Conservation (phyloP, 1,140 invertebrate genomes). For the Cydia strobilella region DNA sequence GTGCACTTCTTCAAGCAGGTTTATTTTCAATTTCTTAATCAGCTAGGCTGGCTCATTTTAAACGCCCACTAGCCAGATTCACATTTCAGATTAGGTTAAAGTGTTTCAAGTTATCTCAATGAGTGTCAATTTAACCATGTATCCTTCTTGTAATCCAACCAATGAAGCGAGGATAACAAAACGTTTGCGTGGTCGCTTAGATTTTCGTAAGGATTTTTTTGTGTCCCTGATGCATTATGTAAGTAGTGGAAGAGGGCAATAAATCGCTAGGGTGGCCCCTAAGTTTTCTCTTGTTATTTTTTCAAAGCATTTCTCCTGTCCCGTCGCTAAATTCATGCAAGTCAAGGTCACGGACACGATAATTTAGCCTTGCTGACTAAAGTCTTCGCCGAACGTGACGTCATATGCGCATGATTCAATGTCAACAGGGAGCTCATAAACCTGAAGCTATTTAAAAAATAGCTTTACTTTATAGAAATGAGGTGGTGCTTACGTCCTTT, state of each 20-base stretch:
- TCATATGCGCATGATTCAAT: slow-evolving; percentile 8
- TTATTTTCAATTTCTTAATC: no score
- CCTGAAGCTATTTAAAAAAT: background rate
- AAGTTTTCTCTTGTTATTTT: no score
- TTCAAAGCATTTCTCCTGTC: no score
- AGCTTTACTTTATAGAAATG: background rate
- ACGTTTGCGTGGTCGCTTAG: background rate
- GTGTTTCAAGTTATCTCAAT: background rate
- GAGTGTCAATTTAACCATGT: background rate
- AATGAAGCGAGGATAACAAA: background rate
- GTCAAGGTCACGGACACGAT: background rate
- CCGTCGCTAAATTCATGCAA: background rate
- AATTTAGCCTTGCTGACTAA: slow-evolving; percentile 4
- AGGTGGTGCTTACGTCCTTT: background rate
- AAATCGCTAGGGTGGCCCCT: no score
- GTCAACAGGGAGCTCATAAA: slow-evolving; percentile 22
- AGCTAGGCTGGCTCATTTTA: background rate
- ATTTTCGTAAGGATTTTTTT: no score
- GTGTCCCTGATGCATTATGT: no score
- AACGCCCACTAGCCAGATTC: background rate
- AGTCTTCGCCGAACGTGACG: background rate
- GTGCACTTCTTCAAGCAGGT: no score
- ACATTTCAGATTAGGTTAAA: background rate
- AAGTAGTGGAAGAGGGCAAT: no score
- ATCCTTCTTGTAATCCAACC: background rate